phyloP scores from a whole-genome alignment of 2,888 invertebrate species.

The Acleris holmiana region DNA sequence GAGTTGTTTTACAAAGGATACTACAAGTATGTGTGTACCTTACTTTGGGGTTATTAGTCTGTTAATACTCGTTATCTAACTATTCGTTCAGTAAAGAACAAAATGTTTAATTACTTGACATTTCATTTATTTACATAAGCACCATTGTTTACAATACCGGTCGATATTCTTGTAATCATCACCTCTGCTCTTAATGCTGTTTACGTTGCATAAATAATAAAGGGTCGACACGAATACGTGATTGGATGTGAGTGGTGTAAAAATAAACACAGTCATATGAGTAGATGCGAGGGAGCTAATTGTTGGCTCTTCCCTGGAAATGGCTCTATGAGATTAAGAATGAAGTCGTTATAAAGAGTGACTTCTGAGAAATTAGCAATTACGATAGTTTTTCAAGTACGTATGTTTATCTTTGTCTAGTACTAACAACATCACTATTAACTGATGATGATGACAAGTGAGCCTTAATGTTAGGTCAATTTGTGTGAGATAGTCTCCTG shows the following conservation, averaged over 20 bases:
- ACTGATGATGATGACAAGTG: too few relatives aligned
- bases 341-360: neutral
- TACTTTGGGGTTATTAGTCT: too few relatives aligned
- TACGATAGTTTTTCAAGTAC: too few relatives aligned
- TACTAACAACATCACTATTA: too few relatives aligned
- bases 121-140: slow-evolving; percentile 36
- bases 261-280: slow-evolving; percentile 31
- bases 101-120: slow-evolving; percentile 11
- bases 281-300: slow-evolving; percentile 29
- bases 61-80: too few relatives aligned
- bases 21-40: too few relatives aligned
- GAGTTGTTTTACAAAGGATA: too few relatives aligned
- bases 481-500: too few relatives aligned
- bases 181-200: slow-evolving; percentile 44
- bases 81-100: too few relatives aligned
- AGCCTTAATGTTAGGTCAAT: too few relatives aligned
- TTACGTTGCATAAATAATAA: slow-evolving; percentile 32
- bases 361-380: slow-evolving; percentile 10
- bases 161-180: slow-evolving; percentile 37
- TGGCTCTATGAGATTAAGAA: slow-evolving; percentile 5
- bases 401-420: too few relatives aligned
- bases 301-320: slow-evolving; percentile 28
- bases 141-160: slow-evolving; percentile 33
- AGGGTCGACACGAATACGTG: slow-evolving; percentile 2
- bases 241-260: slow-evolving; percentile 19